Conservation (phyloP, 2,797 vertebrate genomes). For the Gallinago nigripennis region DNA sequence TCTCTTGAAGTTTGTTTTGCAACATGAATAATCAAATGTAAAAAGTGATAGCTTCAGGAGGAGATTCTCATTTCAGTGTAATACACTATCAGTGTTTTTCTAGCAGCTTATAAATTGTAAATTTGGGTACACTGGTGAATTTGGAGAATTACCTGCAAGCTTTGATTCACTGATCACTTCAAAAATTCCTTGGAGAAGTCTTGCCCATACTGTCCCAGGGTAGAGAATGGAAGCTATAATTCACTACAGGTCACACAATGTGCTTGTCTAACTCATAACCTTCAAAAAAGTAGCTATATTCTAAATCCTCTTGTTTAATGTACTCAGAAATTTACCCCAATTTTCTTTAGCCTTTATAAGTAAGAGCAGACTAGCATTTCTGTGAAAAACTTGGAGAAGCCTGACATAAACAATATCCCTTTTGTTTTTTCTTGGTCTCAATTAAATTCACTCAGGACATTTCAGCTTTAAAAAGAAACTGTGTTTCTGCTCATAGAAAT, state of each 20-base stretch:
- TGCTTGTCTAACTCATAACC: neutral
- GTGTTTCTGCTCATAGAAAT: neutral
- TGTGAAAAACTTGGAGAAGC: neutral
- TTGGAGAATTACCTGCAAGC: neutral
- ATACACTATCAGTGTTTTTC: neutral
- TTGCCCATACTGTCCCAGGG: neutral
- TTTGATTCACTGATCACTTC: neutral
- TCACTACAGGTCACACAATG: neutral
- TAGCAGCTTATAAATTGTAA: neutral
- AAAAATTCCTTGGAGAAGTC: neutral
- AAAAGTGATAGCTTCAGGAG: neutral
- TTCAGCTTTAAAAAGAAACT: neutral
- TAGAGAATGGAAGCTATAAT: neutral
- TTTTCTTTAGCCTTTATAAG: neutral
- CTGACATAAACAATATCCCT: accelerated
- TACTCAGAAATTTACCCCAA: neutral
- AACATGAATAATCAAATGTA: neutral
- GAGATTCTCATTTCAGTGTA: neutral
- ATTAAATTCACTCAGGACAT: neutral
- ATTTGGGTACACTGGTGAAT: neutral
- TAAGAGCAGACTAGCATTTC: neutral
- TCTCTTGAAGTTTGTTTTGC: neutral
- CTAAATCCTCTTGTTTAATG: neutral
- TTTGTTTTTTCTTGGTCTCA: neutral
- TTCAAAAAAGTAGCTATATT: neutral